phyloP scores from a whole-genome alignment of 1,140 invertebrate species.

The Euura saliciscinereae region DNA sequence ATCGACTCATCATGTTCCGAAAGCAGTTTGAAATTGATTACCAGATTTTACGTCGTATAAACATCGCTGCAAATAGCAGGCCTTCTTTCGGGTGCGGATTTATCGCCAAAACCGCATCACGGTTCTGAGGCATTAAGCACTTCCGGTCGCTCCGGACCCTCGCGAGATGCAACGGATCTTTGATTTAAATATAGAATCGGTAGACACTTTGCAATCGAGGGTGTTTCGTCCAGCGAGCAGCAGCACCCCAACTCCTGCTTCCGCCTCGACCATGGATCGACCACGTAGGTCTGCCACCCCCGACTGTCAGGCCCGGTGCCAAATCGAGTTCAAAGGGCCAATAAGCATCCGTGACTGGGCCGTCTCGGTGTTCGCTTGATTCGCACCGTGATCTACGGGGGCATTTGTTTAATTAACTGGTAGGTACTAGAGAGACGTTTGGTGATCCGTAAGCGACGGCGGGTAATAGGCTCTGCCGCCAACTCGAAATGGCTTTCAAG shows the following conservation, averaged over 20 bases:
- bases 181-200: conserved; percentile 39
- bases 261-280: neutral
- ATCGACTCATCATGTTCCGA: no score
- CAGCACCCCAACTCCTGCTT: neutral
- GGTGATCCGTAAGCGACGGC: conserved; percentile 34
- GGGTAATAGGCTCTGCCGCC: conserved; percentile 53
- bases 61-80: neutral
- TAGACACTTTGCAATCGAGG: conserved; percentile 20
- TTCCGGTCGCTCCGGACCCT: conserved; percentile 1
- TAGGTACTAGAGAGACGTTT: conserved; percentile 32
- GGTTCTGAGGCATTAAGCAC: conserved; percentile 2
- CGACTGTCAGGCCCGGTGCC: conserved; percentile 24
- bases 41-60: neutral
- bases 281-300: neutral
- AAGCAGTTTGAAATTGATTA: no score
- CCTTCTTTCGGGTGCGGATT: neutral
- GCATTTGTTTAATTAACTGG: conserved; percentile 58
- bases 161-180: conserved; percentile 23
- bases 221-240: conserved; percentile 34
- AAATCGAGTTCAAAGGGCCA: conserved; percentile 49
- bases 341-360: conserved; percentile 12
- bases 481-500: conserved; percentile 58
- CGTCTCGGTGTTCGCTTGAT: conserved; percentile 22
- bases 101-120: conserved; percentile 2
- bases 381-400: conserved; percentile 37